A percentile compares a stretch with the other conserved stretches of the same genome.
phyloP scores from a whole-genome alignment of 2,797 vertebrate genomes.

The Philypnodon macrostomus region DNA sequence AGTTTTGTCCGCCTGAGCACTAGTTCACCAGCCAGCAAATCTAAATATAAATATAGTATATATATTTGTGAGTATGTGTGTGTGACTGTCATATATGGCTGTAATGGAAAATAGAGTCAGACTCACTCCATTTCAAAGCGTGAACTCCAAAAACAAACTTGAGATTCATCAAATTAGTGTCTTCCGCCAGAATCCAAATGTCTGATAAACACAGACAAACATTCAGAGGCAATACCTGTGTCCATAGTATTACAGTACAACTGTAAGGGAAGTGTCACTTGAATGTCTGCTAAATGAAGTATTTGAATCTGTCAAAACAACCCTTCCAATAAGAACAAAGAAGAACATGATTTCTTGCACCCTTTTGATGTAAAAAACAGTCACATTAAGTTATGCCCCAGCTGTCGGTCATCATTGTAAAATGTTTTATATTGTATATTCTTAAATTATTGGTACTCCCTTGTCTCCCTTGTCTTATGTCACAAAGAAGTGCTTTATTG shows the following conservation, averaged over 20 bases:
- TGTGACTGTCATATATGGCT: slow-evolving; percentile 33
- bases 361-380: slow-evolving; percentile 34
- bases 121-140: slow-evolving; percentile 65
- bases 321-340: slow-evolving; percentile 54
- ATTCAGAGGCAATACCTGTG: slow-evolving; percentile 71
- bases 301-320: slow-evolving; percentile 41
- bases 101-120: slow-evolving; percentile 67
- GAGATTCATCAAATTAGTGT: slow-evolving; percentile 35
- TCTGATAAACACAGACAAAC: slow-evolving; percentile 49
- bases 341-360: slow-evolving; percentile 52
- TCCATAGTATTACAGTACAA: slow-evolving; percentile 57
- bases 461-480: slow-evolving; percentile 68
- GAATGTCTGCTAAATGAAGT: slow-evolving; percentile 72
- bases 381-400: slow-evolving; percentile 55
- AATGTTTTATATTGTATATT: slow-evolving; percentile 78
- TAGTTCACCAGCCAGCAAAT: slow-evolving; percentile 77
- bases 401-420: slow-evolving; percentile 63
- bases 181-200: slow-evolving; percentile 65
- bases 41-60: slow-evolving; percentile 9
- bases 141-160: slow-evolving; percentile 22
- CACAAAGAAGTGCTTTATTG: slow-evolving; percentile 78
- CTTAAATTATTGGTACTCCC: slow-evolving; percentile 75
- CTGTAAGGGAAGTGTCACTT: slow-evolving; percentile 67
- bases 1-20: slow-evolving; percentile 71
- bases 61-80: slow-evolving; percentile 17